Base-by-base conservation (phyloP, 1,140 invertebrate species). In the Steinernema feltiae region DNA sequence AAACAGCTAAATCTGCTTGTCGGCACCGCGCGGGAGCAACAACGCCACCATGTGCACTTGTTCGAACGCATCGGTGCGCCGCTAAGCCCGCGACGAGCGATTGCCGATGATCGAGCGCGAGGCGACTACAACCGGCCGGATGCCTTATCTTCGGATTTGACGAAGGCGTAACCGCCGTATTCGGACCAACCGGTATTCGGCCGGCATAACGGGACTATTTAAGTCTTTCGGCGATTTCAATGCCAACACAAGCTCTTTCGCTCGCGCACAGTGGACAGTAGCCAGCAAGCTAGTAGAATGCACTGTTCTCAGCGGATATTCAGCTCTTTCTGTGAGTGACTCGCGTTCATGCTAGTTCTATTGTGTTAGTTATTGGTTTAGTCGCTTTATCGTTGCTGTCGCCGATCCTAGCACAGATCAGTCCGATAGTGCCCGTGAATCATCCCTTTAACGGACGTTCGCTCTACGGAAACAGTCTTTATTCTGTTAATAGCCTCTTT, bases 121-220 rank as follows among this genome's bases (percentile, higher is more conserved):
- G 18, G 7, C 53, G 24, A n/a, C n/a, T n/a, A 27, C 53, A 63
- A 63, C 53, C 53, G 24, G 53, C 53, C 53, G 53, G 53, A 63
- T 63, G 53, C 53, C 53, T 63, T 63, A 63, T 63, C 53, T 63
- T 27, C 53, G 53, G 53, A 63, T 63, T 63, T 63, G 53, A 27
- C 53, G 53, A 63, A 63, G 53, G 53, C 53, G 53, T 63, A 63
- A 63, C 53, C 53, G 24, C 53, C 53, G 24, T 63, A 3, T 63
- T 15, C 53, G 15, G 53, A n/a, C 15, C 53, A 63, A 63, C 53
- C 53, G 53, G 53, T 63, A 63, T 63, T 27, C 12, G 24, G 24
- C 24, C 15, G 41, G 7, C 41, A n/a, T 63, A 63, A 63, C 53
- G 53, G 53, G 53, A 63, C 53, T 63, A 63, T 63, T 63, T 63